Base-by-base conservation (phyloP, 2,888 invertebrate species). In the Diachrysia chrysitis region DNA sequence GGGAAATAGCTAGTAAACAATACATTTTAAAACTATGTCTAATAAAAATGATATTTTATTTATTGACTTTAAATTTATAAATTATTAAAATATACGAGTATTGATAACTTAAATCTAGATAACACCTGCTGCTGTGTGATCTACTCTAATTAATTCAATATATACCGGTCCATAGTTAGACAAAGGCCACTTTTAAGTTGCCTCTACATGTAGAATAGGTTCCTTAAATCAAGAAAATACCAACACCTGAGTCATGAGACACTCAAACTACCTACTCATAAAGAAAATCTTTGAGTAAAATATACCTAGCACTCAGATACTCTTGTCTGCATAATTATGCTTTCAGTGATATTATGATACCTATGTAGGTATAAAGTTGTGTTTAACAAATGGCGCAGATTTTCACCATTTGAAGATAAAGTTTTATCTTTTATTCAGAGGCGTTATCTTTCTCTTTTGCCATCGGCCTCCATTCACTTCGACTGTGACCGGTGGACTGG, bases 341-440 rank as follows among this genome's bases (percentile, higher is more conserved):
- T 58, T 69, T 67, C 65, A 65, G 32, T 66, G 56, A 67, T 65
- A 71, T 66, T 74, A 69, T 64, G 53, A 58, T 63, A 66, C 17
- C 42, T 56, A 56, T 25, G 21, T 54, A 56, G 29, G 66, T 32
- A 32, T 10, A 10, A 10, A 32, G 32, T 3, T 65, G 66, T 61
- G 61, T 72, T 72, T 60, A 76, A 71, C 73, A 71, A 81, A 77
- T 75, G 69, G 62, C 58, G 23, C 59, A 75, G 68, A 81, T 81
- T 79, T 74, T 69, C 79, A 71, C 68, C 73, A 73, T 76, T 79
- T 66, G 63, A 63, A 79, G 75, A 82, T 82, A 81, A 81, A 79
- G 73, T 78, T 82, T 81, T 79, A 79, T 81, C 78, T 81, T 81
- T 81, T 79, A 79, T 81, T 78, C 76, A 75, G 69, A 66, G 71